Conservation (phyloP, 2,113 vertebrate genomes). For the Ceratotherium simum region DNA sequence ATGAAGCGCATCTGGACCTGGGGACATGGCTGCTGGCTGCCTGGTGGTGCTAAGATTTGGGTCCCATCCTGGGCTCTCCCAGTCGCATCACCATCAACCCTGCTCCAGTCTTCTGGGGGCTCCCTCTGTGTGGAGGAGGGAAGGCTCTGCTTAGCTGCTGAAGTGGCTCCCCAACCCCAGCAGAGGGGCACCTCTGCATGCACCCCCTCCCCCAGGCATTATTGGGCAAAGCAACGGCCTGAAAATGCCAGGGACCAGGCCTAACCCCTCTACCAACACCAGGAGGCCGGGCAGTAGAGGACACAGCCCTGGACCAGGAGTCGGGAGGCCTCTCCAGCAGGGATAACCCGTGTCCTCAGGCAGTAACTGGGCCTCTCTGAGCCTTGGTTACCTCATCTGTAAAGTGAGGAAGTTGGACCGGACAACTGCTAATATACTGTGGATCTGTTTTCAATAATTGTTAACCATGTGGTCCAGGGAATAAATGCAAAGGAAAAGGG, state of each 20-base stretch:
- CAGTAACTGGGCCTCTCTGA: background rate
- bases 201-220: background rate
- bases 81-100: background rate
- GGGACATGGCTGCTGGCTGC: background rate
- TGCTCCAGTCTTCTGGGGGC: constrained; percentile 75
- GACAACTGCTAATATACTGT: background rate
- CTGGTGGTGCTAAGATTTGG: background rate
- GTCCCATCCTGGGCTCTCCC: background rate
- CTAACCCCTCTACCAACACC: background rate
- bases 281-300: background rate
- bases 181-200: background rate
- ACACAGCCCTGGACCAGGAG: background rate
- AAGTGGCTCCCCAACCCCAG: background rate
- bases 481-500: background rate
- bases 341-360: background rate
- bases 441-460: background rate
- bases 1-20: constrained; percentile 79
- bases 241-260: background rate
- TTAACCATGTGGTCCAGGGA: background rate
- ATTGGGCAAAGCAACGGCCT: background rate
- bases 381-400: background rate
- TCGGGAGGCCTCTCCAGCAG: background rate
- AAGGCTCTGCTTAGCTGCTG: background rate
- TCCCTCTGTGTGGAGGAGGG: constrained; percentile 76
- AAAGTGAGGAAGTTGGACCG: background rate